Evolutionary conservation across 2,113 vertebrate genomes (phyloP).

Genomic region (Columbina picui): DNA sequence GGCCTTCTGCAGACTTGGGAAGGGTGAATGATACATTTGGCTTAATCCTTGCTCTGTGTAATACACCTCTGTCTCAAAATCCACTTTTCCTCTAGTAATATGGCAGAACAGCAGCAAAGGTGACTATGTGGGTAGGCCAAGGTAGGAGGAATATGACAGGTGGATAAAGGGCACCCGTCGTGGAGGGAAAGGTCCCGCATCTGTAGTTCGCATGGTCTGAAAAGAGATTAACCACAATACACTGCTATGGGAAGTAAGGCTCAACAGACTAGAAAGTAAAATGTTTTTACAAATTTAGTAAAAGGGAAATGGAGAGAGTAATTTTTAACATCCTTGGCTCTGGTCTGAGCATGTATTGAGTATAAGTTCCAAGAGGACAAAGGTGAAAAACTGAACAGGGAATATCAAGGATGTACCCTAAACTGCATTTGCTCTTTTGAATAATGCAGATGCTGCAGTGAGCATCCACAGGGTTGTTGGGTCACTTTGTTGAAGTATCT

Average conservation of each 20-base stretch:
- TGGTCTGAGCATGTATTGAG: background rate
- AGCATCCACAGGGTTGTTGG: background rate
- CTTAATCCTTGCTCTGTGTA: background rate
- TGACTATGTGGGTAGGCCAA: too few relatives aligned
- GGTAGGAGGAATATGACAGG: background rate
- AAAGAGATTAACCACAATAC: background rate
- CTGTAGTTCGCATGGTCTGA: background rate
- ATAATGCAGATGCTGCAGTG: background rate
- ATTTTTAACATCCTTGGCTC: background rate
- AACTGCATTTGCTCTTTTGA: fast-evolving
- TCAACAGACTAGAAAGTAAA: background rate
- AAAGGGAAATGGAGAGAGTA: background rate
- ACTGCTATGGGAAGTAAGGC: background rate
- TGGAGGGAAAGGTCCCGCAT: background rate
- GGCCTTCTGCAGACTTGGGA: background rate
- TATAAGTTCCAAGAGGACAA: background rate
- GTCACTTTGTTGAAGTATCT: background rate
- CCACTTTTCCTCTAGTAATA: background rate
- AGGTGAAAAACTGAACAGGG: background rate
- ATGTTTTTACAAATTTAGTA: background rate
- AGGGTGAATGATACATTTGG: background rate
- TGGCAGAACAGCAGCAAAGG: background rate
- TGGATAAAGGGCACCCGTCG: background rate
- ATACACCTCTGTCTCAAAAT: background rate
- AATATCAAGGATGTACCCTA: background rate